A percentile compares a stretch with the other conserved stretches of the same genome.
These are phyloP conservation scores for Crax fasciolata DNA, from an alignment of 2,797 vertebrate species.

Conservation along the genomic window DNA sequence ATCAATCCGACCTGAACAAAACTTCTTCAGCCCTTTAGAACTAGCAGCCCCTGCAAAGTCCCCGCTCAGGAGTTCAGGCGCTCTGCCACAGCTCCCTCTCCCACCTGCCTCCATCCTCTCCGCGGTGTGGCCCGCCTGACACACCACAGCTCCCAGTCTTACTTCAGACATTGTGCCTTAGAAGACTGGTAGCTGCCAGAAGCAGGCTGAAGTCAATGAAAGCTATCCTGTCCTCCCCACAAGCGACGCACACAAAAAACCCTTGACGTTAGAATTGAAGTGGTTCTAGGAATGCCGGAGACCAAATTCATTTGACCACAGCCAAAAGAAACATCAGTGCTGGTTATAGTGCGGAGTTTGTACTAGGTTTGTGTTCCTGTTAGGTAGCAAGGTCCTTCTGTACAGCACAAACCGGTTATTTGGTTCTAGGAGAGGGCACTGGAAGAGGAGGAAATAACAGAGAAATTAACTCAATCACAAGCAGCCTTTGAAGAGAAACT, in stretches of 20 bases:
- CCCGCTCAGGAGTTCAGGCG: not conserved
- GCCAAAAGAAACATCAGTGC: not conserved
- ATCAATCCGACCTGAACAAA: not conserved
- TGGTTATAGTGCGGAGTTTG: not conserved
- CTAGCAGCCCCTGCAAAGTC: not conserved
- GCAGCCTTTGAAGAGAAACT: not conserved
- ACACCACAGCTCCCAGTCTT: not conserved
- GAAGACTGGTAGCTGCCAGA: not conserved
- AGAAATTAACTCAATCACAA: not conserved
- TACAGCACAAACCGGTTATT: not conserved
- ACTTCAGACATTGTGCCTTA: not conserved
- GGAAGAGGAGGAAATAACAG: not conserved
- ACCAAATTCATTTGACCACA: not conserved
- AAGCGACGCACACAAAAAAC: not conserved
- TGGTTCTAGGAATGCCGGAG: not conserved
- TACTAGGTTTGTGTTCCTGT: no score
- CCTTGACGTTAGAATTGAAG: not conserved
- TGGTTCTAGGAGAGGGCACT: not conserved
- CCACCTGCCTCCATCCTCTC: not conserved
- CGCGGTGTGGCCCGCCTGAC: not conserved
- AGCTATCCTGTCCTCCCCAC: not conserved
- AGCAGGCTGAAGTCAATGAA: not conserved
- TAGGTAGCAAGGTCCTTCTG: not conserved
- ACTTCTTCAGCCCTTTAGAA: not conserved
- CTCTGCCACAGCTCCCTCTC: not conserved